Conservation (phyloP, 2,113 vertebrate species). For the Aegithalos caudatus region DNA sequence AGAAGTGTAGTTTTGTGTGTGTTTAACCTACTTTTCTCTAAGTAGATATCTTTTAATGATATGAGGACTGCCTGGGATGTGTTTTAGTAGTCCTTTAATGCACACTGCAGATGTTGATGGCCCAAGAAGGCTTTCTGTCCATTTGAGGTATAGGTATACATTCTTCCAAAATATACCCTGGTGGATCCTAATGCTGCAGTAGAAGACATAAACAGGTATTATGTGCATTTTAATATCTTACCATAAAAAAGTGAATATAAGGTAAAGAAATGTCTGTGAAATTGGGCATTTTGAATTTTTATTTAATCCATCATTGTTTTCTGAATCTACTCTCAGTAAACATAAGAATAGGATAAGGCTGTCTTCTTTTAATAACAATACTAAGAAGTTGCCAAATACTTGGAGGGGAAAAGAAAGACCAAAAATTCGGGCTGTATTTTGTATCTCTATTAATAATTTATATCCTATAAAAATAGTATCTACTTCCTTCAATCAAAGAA, state of each 20-base stretch:
- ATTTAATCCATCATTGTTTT: background rate
- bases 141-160: background rate
- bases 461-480: background rate
- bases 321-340: background rate
- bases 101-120: background rate
- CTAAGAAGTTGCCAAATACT: background rate
- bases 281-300: background rate
- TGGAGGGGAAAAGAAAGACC: accelerated
- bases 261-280: background rate
- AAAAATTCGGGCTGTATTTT: background rate
- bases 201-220: background rate
- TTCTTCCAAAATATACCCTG: background rate
- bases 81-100: background rate
- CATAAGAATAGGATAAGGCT: background rate
- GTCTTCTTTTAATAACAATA: background rate
- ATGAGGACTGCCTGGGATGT: background rate
- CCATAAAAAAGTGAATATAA: background rate
- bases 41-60: background rate
- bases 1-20: background rate
- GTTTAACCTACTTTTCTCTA: background rate
- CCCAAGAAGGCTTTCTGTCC: background rate
- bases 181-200: background rate
- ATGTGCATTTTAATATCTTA: background rate
- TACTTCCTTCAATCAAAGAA: background rate
- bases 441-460: background rate